Evolutionary conservation across 2,797 vertebrate species (phyloP), one percentile per base, ranked within the genome.

Genomic region (Furcifer pardalis): DNA sequence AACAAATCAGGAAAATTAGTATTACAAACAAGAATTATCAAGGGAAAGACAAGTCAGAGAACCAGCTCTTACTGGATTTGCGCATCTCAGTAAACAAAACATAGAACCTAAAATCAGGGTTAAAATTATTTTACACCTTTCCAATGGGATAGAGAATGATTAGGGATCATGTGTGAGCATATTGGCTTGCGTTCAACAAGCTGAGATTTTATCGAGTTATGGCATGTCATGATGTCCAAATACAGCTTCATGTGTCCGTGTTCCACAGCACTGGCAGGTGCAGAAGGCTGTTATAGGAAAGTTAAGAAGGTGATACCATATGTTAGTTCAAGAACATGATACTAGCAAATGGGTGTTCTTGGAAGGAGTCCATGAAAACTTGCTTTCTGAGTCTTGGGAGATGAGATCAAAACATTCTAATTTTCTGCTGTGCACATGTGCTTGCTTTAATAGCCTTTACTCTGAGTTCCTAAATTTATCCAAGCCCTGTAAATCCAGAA

Each of bases 291-390:
- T 56, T 56, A 56, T 21, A 56, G 52, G 52, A 56, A 21, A 56
- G 52, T 56, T 23, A 56, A 56, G 52, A 56, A 56, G 52, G 21
- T 17, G 52, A 56, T 56, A 19, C 52, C 52, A 56, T 56, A 27
- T 73, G 35, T 65, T 65, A 69, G 78, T 71, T 77, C 25, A 1
- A 85, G 79, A 86, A 49, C 69, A 69, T 46, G 5, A 37, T 35
- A 37, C 7, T 32, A 75, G 75, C 4, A 2, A 9, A 30, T 59
- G 69, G 8, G 81, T 84, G 75, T 65, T 86, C 68, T 77, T 77
- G 44, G 73, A 80, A 59, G 30, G 4, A 13, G 12, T 81, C 56
- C 32, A 52, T 60, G 0, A 85, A 9, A 10, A 5, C 2, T 12
- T 9, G n/a, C 37, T 44, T 46, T 40, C 0, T 0, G 56, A 81